These are phyloP conservation scores for Muscicapa striata DNA, from an alignment of 2,797 vertebrate genomes.

Conservation along the genomic window DNA sequence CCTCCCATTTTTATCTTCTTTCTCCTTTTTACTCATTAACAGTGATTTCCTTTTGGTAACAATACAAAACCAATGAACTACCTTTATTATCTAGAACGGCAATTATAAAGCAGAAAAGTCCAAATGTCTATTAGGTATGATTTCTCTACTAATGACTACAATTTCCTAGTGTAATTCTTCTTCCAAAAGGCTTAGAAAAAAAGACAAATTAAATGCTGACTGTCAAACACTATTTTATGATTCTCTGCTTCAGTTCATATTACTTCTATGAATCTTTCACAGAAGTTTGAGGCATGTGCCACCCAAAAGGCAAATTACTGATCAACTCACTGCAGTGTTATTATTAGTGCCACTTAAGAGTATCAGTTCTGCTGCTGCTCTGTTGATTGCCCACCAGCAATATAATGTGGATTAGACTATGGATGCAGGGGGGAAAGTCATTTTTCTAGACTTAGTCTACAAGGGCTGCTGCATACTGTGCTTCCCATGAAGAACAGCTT, in stretches of 20 bases:
- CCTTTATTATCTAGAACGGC: neutral
- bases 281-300: neutral
- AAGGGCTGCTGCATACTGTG: neutral
- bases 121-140: neutral
- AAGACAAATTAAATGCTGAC: neutral
- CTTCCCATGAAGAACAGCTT: neutral
- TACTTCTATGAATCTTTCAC: neutral
- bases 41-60: neutral
- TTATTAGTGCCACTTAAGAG: neutral
- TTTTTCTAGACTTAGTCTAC: neutral
- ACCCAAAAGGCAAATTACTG: neutral
- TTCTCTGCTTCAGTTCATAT: neutral
- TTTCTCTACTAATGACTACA: neutral
- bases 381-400: neutral
- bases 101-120: neutral
- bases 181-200: neutral
- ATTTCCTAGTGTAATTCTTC: constrained; percentile 21
- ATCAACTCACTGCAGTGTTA: neutral
- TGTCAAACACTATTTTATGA: neutral
- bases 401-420: neutral
- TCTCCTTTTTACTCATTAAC: neutral
- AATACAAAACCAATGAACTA: neutral
- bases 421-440: neutral
- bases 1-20: neutral
- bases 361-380: neutral